phyloP scores from a whole-genome alignment of 2,797 vertebrate genomes.

The Enteromius unitaeniatus region DNA sequence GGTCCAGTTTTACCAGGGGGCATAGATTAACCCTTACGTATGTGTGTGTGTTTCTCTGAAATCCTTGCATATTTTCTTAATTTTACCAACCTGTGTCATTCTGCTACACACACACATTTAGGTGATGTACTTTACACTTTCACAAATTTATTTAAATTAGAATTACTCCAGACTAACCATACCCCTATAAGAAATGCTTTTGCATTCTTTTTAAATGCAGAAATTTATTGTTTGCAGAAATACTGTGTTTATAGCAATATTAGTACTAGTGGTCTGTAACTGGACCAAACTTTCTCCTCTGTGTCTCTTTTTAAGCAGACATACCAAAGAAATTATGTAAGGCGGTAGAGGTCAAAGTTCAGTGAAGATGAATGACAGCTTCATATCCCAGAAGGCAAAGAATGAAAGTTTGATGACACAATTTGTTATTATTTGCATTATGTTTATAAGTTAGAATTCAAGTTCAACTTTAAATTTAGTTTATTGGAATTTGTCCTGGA shows the following conservation, averaged over 20 bases:
- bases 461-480: background rate
- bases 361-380: conserved; percentile 26
- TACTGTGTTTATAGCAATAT: background rate
- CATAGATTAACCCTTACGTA: conserved; percentile 28
- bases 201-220: background rate
- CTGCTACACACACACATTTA: background rate
- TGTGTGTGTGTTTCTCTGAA: background rate
- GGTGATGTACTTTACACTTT: background rate
- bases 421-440: background rate
- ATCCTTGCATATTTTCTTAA: background rate
- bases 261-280: background rate
- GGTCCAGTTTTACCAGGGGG: conserved; percentile 36
- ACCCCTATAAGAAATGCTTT: background rate
- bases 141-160: background rate
- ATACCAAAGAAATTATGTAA: conserved; percentile 40
- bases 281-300: conserved; percentile 30
- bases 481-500: background rate
- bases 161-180: background rate
- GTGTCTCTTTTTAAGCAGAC: conserved; percentile 49
- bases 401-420: background rate
- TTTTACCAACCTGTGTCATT: background rate
- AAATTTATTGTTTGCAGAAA: background rate
- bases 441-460: background rate
- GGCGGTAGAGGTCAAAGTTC: conserved; percentile 19
- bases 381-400: conserved; percentile 36